Base-by-base conservation (phyloP, 2,797 vertebrate genomes). In the Galaxias olidus region DNA sequence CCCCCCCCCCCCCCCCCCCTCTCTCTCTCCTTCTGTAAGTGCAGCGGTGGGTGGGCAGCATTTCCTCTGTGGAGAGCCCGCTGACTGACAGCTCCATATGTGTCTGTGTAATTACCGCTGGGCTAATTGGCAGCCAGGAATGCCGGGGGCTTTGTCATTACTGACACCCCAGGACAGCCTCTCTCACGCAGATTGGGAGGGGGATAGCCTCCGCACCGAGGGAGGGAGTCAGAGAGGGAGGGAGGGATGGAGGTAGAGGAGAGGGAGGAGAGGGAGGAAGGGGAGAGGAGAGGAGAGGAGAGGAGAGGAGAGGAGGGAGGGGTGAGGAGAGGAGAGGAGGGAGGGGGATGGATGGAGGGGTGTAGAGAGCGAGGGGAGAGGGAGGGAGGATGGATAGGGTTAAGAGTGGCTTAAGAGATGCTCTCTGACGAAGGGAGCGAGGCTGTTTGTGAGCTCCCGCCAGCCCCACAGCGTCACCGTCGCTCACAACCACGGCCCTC, bases 31-130 rank as follows among this genome's bases (percentile, higher is more conserved):
- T 46, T 1, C 78, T 71, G 73, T 51, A 68, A 73, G 73, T 19
- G 74, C 72, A 30, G 11, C 52, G 18, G 18, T 78, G 86, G 89
- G 88, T 82, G 88, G 89, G 76, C 66, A 77, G 86, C 30, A 86
- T 81, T 88, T 90, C 87, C 87, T 89, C 83, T 87, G 88, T 78
- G 81, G 84, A 86, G 84, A 75, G 79, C 74, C 50, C 7, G 19
- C 10, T 90, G 91, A 93, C 87, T 90, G 91, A 88, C 91, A 88
- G 87, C 90, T 90, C 90, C 90, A 87, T 90, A 86, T 90, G 89
- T 87, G 88, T 86, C 88, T 88, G 85, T 89, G 89, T 91, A 92
- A 92, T 93, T 92, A 92, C 62, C 79, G 81, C 74, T 63, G 67
- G 74, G 83, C 89, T 92, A 92, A 92, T 92, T 93, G 89, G 86